Conservation (phyloP, 2,888 invertebrate genomes). For the Latheticus oryzae region DNA sequence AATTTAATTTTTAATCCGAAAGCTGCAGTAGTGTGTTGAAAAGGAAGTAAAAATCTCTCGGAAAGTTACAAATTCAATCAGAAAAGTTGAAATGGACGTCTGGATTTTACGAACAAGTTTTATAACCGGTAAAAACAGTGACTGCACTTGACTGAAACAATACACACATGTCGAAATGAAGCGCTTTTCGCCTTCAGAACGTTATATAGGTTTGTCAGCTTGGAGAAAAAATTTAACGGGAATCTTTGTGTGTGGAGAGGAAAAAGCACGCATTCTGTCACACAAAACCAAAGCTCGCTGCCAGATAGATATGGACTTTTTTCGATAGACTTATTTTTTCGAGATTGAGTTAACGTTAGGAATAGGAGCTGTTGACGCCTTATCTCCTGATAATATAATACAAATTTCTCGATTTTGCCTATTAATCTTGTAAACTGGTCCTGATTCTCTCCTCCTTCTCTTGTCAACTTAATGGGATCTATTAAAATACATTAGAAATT, state of each 20-base stretch:
- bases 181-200: slow-evolving; percentile 40
- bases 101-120: slow-evolving; percentile 23
- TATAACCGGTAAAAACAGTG: slow-evolving; percentile 37
- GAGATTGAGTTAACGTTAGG: slow-evolving; percentile 54
- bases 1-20: slow-evolving; percentile 24
- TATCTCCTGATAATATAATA: too few relatives aligned
- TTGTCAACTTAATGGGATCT: slow-evolving; percentile 22
- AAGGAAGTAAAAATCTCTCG: too few relatives aligned
- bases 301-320: slow-evolving; percentile 39
- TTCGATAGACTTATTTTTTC: slow-evolving; percentile 54
- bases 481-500: slow-evolving; percentile 22
- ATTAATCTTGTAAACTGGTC: too few relatives aligned
- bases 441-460: background rate
- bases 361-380: slow-evolving; percentile 54
- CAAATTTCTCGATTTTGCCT: too few relatives aligned
- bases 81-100: slow-evolving; percentile 32
- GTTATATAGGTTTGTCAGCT: slow-evolving; percentile 42
- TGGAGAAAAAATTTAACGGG: slow-evolving; percentile 46
- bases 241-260: slow-evolving; percentile 44
- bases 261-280: slow-evolving; percentile 50
- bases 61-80: slow-evolving; percentile 31
- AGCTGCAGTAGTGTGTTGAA: too few relatives aligned
- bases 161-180: slow-evolving; percentile 46
- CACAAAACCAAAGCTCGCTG: slow-evolving; percentile 48
- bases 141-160: slow-evolving; percentile 47